phyloP scores from a whole-genome alignment of 2,113 vertebrate genomes.

The Xenopus borealis region DNA sequence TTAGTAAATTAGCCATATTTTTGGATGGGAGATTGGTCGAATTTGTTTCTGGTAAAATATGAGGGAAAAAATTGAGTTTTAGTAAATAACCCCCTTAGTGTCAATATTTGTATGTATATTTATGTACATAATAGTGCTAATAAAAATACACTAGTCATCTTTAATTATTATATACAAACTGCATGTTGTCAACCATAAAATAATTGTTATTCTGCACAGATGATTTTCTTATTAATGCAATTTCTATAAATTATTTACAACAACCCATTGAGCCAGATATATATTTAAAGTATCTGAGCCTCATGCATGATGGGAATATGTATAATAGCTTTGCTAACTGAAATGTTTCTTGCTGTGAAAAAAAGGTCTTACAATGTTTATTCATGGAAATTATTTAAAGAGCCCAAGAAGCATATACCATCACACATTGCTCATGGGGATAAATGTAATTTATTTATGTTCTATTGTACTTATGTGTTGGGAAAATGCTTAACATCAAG shows the following conservation, averaged over 20 bases:
- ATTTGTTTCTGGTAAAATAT: too few relatives aligned
- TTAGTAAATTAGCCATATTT: too few relatives aligned
- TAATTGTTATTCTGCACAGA: too few relatives aligned
- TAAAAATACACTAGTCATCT: too few relatives aligned
- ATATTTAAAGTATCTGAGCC: background rate
- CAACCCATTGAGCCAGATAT: background rate
- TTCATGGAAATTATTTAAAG: constrained; percentile 35
- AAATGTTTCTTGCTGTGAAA: constrained; percentile 30
- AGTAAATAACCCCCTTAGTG: too few relatives aligned
- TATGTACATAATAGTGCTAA: too few relatives aligned
- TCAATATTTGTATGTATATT: too few relatives aligned
- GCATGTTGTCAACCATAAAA: too few relatives aligned
- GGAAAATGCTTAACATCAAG: constrained; percentile 33
- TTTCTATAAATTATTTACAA: constrained; percentile 34
- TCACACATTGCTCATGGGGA: constrained; percentile 32
- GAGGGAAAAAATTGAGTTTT: too few relatives aligned
- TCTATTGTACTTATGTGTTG: constrained; percentile 40
- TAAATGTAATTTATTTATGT: constrained; percentile 42
- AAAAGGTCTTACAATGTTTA: constrained; percentile 41
- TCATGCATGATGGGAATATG: constrained; percentile 14
- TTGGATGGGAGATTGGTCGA: too few relatives aligned
- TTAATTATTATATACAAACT: too few relatives aligned
- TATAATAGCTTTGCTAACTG: constrained; percentile 25
- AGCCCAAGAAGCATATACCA: constrained; percentile 28
- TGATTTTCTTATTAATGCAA: constrained; percentile 27